These are phyloP conservation scores for Emesis furor DNA, from an alignment of 2,888 invertebrate genomes.

Conservation along the genomic window DNA sequence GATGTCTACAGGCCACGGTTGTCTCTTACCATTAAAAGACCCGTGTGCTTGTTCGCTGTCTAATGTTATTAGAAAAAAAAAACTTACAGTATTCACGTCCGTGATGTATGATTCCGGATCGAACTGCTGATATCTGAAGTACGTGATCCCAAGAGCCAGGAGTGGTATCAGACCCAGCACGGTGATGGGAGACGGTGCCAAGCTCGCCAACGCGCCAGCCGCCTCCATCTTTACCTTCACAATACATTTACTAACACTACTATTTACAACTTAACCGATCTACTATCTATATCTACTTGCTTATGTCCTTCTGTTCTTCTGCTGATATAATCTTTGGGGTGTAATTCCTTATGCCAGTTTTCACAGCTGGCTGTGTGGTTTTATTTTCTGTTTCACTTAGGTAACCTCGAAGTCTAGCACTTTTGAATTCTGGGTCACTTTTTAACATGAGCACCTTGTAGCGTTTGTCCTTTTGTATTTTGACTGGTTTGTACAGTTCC, in stretches of 20 bases:
- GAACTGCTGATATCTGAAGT: constrained; percentile 95
- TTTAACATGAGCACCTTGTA: constrained; percentile 88
- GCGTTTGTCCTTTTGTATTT: constrained; percentile 89
- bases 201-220: constrained; percentile 91
- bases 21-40: no score
- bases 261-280: constrained; percentile 90
- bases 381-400: constrained; percentile 87
- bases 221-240: constrained; percentile 86
- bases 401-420: constrained; percentile 84
- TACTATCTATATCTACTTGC: constrained; percentile 87
- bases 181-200: constrained; percentile 93
- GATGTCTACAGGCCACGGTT: no score
- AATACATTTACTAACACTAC: constrained; percentile 88
- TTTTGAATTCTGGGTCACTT: constrained; percentile 84
- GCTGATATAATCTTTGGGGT: constrained; percentile 94
- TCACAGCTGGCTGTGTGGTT: constrained; percentile 85
- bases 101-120: constrained; percentile 96
- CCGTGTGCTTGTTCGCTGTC: no score
- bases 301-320: constrained; percentile 93
- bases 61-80: no score
- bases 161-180: constrained; percentile 96
- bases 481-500: constrained; percentile 89
- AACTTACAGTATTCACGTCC: constrained; percentile 94
- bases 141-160: constrained; percentile 96
- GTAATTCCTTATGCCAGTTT: constrained; percentile 94